Conservation (phyloP, 1,140 invertebrate genomes). For the Heliconius hewitsoni region DNA sequence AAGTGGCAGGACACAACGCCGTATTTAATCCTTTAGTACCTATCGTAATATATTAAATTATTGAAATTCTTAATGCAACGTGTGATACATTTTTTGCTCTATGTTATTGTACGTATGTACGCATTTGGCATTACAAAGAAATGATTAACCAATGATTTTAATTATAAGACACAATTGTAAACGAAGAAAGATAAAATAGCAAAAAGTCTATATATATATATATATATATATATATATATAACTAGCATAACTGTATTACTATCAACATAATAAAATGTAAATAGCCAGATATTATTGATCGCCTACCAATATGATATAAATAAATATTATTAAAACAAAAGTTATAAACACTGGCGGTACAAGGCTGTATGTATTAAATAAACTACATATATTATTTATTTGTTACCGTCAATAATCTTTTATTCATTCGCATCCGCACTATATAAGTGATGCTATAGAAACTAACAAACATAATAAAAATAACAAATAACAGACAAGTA, state of each 20-base stretch:
- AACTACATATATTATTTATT: too few species aligned
- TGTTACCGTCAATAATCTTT: neutral
- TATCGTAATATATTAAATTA: slow-evolving; percentile 23
- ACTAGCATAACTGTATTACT: neutral
- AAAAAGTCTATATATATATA: too few species aligned
- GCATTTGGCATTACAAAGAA: neutral
- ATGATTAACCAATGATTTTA: neutral
- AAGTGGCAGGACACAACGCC: too few species aligned
- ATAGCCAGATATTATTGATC: neutral
- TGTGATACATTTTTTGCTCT: slow-evolving; percentile 5
- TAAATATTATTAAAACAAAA: neutral
- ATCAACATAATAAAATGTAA: slow-evolving; percentile 1
- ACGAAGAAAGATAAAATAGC: too few species aligned
- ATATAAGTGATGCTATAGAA: neutral
- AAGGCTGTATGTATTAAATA: neutral
- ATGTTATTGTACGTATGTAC: neutral
- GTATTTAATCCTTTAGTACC: too few species aligned
- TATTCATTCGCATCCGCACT: neutral
- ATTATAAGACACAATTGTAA: too few species aligned
- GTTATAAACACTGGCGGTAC: neutral
- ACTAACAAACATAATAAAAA: neutral
- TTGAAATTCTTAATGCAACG: slow-evolving; percentile 19
- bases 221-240: neutral
- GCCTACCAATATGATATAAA: neutral
- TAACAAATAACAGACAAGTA: neutral